phyloP scores from a whole-genome alignment of 2,888 invertebrate species.

The Phrixothrix hirtus region DNA sequence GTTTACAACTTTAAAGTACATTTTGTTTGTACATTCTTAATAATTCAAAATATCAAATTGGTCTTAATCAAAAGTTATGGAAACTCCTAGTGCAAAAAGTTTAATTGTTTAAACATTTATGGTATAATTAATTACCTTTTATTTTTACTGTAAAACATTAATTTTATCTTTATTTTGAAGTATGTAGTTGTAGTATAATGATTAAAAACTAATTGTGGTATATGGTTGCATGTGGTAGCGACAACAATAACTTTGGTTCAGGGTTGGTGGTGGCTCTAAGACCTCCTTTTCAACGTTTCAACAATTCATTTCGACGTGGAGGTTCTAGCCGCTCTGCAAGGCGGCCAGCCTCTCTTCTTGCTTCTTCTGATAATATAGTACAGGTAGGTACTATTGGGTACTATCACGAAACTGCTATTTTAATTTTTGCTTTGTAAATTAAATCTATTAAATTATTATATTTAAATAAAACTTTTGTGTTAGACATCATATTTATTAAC shows the following conservation, averaged over 20 bases:
- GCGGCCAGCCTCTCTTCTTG: constrained; percentile 46
- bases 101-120: no score
- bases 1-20: no score
- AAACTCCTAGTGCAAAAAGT: no score
- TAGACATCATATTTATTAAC: constrained; percentile 22
- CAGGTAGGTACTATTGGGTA: constrained; percentile 40
- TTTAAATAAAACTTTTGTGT: constrained; percentile 12
- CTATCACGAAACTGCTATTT: not conserved
- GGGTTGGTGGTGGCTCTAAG: constrained; percentile 53
- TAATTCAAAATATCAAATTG: no score
- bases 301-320: constrained; percentile 51
- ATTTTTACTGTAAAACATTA: no score
- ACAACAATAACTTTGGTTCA: constrained; percentile 50
- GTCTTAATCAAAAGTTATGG: no score
- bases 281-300: constrained; percentile 54
- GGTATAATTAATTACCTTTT: no score
- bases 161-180: not conserved
- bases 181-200: not conserved
- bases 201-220: constrained; percentile 29
- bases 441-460: not conserved
- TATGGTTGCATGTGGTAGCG: constrained; percentile 52
- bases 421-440: not conserved
- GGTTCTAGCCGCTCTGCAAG: constrained; percentile 44
- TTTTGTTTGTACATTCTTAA: no score
- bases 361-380: constrained; percentile 41